These are phyloP conservation scores for Eretmodus cyanostictus DNA, from an alignment of 2,113 vertebrate genomes.

Conservation along the genomic window DNA sequence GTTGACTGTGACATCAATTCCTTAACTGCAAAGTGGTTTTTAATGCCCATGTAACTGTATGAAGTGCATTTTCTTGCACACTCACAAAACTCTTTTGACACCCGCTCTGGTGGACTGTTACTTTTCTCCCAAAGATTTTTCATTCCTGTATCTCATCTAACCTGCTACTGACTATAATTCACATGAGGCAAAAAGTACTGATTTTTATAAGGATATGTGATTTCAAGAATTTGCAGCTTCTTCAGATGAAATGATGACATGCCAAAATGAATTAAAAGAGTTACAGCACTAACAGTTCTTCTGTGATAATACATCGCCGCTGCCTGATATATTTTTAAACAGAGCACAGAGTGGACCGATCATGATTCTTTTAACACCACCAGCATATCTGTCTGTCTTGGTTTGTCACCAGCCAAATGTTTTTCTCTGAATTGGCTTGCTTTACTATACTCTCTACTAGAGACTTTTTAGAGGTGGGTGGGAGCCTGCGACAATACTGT, in stretches of 20 bases:
- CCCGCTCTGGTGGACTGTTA: neutral
- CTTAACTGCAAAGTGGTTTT: neutral
- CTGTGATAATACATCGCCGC: neutral
- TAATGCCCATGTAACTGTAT: neutral
- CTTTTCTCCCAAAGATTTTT: neutral
- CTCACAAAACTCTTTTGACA: neutral
- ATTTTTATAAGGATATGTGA: neutral
- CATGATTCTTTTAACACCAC: neutral
- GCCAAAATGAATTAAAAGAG: neutral
- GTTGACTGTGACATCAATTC: neutral
- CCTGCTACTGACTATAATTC: neutral
- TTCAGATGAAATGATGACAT: neutral
- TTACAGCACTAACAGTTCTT: neutral
- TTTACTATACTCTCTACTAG: neutral
- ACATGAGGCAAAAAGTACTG: neutral
- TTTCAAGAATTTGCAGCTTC: neutral
- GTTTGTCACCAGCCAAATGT: neutral
- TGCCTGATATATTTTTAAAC: slow-evolving; percentile 14
- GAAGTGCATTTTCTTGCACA: neutral
- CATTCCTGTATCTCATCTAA: neutral
- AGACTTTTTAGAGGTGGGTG: neutral
- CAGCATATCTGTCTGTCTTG: neutral
- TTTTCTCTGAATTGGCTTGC: neutral
- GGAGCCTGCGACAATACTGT: neutral
- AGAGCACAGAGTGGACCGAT: neutral